Percentiles rank a stretch among this genome's conserved stretches.
These are phyloP conservation scores for Nymphicus hollandicus DNA, from an alignment of 2,113 vertebrate species.

Conservation along the genomic window DNA sequence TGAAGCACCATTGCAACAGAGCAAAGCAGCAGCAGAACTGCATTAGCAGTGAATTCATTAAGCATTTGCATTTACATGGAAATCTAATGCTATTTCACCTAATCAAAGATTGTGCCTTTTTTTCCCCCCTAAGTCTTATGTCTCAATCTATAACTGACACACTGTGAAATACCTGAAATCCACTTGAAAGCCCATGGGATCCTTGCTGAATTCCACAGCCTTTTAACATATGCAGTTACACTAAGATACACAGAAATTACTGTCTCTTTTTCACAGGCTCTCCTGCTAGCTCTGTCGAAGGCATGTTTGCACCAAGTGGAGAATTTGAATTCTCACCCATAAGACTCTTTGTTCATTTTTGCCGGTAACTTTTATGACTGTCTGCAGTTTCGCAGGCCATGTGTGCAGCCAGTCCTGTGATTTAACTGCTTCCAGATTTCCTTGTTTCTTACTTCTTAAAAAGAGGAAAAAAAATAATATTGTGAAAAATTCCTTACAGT, in stretches of 20 bases:
- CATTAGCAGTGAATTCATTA: not conserved
- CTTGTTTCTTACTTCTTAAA: not conserved
- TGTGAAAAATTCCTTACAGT: not conserved
- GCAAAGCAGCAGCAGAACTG: not conserved
- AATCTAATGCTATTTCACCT: conserved; percentile 43
- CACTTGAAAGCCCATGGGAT: conserved; percentile 44
- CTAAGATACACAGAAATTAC: conserved; percentile 20
- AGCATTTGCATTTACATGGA: conserved; percentile 45
- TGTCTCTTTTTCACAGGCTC: not conserved
- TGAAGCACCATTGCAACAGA: not conserved
- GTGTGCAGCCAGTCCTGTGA: not conserved
- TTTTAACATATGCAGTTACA: conserved; percentile 44
- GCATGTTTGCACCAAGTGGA: conserved; percentile 3
- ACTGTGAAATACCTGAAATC: conserved; percentile 54
- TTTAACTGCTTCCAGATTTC: conserved; percentile 26
- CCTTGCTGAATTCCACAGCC: conserved; percentile 29
- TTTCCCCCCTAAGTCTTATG: not conserved
- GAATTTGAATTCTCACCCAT: conserved; percentile 24
- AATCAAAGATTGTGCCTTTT: conserved; percentile 27
- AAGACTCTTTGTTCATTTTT: not conserved
- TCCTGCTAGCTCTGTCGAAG: not conserved
- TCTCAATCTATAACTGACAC: conserved; percentile 56
- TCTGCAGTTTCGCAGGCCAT: not conserved
- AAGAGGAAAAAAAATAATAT: not conserved
- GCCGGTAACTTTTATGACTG: not conserved